These are phyloP conservation scores for Probosciger aterrimus DNA, from an alignment of 2,113 vertebrate species.

Conservation along the genomic window DNA sequence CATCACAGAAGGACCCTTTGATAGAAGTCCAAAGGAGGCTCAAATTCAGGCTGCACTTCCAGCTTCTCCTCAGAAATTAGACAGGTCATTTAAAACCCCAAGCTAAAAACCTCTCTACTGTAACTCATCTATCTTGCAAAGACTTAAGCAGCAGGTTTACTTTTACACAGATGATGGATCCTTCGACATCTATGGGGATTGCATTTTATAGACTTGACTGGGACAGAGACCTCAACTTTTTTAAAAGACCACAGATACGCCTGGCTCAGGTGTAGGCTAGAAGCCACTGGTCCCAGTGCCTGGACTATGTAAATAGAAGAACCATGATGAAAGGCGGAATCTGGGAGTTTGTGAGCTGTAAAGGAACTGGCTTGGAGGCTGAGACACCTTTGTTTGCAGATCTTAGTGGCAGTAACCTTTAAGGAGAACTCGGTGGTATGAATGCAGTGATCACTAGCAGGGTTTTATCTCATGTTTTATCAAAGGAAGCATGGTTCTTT, in stretches of 20 bases:
- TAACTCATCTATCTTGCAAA: not conserved
- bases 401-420: not conserved
- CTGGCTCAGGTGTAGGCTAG: not conserved
- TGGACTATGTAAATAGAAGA: not conserved
- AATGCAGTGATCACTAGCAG: not conserved
- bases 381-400: not conserved
- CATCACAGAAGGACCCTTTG: not conserved
- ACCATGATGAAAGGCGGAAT: fast-evolving
- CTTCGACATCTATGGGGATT: not conserved
- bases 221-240: not conserved
- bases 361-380: not conserved
- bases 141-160: not conserved
- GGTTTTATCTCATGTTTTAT: not conserved
- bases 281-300: fast-evolving
- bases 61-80: not conserved
- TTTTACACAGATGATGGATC: not conserved
- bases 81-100: not conserved
- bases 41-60: not conserved
- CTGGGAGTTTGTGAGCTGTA: not conserved
- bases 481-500: not conserved
- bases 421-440: not conserved
- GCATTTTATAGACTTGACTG: not conserved
- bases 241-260: not conserved
- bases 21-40: not conserved
- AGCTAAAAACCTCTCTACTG: not conserved